A percentile compares a stretch with the other conserved stretches of the same genome.
Conservation (phyloP, 2,888 invertebrate species). For the Cephonodes hylas region DNA sequence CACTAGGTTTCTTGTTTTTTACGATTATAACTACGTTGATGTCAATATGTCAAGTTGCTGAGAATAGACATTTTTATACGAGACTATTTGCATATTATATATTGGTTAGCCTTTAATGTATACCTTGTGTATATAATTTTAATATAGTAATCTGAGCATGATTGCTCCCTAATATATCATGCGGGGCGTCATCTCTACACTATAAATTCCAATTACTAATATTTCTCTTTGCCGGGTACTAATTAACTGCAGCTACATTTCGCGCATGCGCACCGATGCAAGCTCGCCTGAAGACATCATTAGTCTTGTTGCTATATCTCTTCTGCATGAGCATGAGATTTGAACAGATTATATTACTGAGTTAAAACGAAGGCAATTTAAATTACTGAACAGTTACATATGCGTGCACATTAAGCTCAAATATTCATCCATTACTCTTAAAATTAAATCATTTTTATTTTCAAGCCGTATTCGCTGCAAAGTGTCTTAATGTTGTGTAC, state of each 20-base stretch:
- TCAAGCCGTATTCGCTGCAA: not conserved
- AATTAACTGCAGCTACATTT: conserved; percentile 73
- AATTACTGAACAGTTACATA: conserved; percentile 10
- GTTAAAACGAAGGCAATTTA: conserved; percentile 12
- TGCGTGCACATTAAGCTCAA: not conserved
- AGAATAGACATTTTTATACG: not conserved
- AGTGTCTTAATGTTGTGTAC: not conserved
- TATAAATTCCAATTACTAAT: conserved; percentile 72
- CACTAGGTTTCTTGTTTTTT: conserved; percentile 70
- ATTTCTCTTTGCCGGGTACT: conserved; percentile 65
- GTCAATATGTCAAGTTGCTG: not conserved
- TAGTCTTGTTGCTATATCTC: conserved; percentile 51
- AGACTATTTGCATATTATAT: conserved; percentile 13
- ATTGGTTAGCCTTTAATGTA: conserved; percentile 17
- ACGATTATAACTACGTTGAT: conserved; percentile 19
- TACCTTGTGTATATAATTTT: conserved; percentile 11
- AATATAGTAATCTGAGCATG: not conserved
- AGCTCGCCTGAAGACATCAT: conserved; percentile 69
- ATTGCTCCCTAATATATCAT: conserved; percentile 48
- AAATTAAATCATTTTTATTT: not conserved
- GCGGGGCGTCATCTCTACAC: conserved; percentile 41
- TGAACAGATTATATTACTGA: conserved; percentile 22
- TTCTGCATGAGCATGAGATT: conserved; percentile 32
- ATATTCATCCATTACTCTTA: not conserved
- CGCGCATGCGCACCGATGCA: conserved; percentile 66